Percentiles rank a stretch among this genome's conserved stretches.
These are phyloP conservation scores for Carlito syrichta DNA, from an alignment of 2,113 vertebrate species.

Conservation along the genomic window DNA sequence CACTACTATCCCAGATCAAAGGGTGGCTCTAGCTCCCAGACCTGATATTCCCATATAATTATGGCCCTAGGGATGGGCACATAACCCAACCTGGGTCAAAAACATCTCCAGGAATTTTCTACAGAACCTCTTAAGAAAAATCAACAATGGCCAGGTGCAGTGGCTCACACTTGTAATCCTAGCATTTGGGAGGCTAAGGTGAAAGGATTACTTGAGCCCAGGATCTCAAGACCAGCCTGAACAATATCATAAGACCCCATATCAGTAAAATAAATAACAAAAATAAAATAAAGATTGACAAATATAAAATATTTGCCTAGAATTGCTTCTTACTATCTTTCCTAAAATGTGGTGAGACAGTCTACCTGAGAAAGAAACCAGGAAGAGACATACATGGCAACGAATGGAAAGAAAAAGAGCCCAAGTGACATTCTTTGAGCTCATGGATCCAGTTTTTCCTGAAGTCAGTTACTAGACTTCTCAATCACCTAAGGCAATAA, in stretches of 20 bases:
- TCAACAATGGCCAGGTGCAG: too few species aligned
- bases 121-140: not conserved
- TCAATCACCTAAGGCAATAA: not conserved
- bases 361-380: not conserved
- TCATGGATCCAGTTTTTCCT: not conserved
- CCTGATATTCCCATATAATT: not conserved
- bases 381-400: not conserved
- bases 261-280: too few species aligned
- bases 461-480: not conserved
- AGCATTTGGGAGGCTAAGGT: too few species aligned
- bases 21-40: fast-evolving
- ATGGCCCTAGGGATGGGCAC: not conserved
- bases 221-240: too few species aligned
- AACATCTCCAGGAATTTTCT: not conserved
- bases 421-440: not conserved
- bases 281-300: not conserved
- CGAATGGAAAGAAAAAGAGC: not conserved
- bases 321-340: not conserved
- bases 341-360: not conserved
- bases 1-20: not conserved
- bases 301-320: not conserved
- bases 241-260: too few species aligned
- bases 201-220: too few species aligned
- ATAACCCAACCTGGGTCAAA: not conserved
- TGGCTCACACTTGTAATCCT: too few species aligned